A percentile compares a stretch with the other conserved stretches of the same genome.
Conservation (phyloP, 2,888 invertebrate genomes). For the Ctena decussata region DNA sequence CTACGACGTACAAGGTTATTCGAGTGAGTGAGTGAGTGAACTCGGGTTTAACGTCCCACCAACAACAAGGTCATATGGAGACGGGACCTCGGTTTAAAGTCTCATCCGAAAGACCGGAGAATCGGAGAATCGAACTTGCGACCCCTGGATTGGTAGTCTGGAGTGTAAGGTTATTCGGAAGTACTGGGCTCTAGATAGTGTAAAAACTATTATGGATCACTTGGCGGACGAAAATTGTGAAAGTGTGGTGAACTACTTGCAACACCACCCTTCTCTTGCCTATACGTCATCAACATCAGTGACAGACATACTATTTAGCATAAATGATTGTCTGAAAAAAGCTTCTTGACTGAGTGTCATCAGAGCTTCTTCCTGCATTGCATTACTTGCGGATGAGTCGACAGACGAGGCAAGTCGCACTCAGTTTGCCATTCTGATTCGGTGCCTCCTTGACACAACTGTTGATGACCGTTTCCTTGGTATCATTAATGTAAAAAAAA, state of each 20-base stretch:
- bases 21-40: too few species aligned
- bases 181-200: slow-evolving; percentile 22
- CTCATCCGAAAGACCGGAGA: too few species aligned
- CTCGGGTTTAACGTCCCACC: too few species aligned
- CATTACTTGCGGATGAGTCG: slow-evolving; percentile 30
- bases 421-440: slow-evolving; percentile 28
- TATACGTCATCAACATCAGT: slow-evolving; percentile 20
- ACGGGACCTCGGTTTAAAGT: too few species aligned
- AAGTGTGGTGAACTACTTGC: neutral
- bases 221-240: neutral
- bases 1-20: neutral
- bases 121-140: too few species aligned
- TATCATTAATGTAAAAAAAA: slow-evolving; percentile 16
- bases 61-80: too few species aligned
- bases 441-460: neutral
- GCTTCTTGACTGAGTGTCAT: neutral
- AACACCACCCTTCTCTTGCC: neutral
- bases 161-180: slow-evolving; percentile 18
- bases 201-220: neutral
- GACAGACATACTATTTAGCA: neutral
- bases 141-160: too few species aligned
- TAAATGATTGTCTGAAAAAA: neutral
- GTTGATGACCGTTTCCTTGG: slow-evolving; percentile 35
- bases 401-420: slow-evolving; percentile 39
- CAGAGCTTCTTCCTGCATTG: neutral